phyloP scores from a whole-genome alignment of 2,797 vertebrate genomes.

The Petrocephalus schoutedeni region DNA sequence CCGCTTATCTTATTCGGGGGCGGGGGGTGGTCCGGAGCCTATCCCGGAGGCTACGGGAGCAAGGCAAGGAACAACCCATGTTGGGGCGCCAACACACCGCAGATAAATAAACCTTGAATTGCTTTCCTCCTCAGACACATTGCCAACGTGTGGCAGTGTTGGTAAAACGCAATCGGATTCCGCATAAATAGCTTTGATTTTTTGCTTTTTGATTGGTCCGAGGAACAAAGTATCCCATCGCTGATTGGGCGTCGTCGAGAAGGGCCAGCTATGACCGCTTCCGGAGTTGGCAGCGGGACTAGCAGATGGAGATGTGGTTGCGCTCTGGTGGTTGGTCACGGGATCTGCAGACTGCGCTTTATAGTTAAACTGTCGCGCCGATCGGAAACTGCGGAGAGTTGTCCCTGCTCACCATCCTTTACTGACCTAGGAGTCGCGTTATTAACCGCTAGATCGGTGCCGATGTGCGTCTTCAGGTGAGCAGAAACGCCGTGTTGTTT shows the following conservation, averaged over 20 bases:
- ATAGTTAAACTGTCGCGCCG: neutral
- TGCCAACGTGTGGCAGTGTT: neutral
- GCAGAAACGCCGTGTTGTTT: neutral
- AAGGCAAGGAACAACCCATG: neutral
- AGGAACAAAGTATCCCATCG: neutral
- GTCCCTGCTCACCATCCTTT: neutral
- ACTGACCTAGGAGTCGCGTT: neutral
- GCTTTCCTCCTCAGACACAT: neutral
- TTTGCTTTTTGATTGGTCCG: slow-evolving; percentile 17
- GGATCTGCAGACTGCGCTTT: neutral
- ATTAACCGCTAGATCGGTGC: neutral
- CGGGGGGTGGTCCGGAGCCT: neutral
- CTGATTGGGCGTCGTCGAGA: neutral
- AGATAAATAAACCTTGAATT: neutral
- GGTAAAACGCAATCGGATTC: neutral
- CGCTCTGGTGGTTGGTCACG: slow-evolving; percentile 22
- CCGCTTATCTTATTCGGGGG: neutral
- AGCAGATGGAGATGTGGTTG: slow-evolving; percentile 18
- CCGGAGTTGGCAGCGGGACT: neutral
- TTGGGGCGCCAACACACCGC: neutral
- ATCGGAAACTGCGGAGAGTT: neutral
- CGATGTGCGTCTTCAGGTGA: neutral
- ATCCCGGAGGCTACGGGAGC: neutral
- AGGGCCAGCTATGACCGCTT: slow-evolving; percentile 12
- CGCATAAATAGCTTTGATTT: neutral